Base-by-base conservation (phyloP, 1,140 invertebrate genomes). In the Drosophila pandora region DNA sequence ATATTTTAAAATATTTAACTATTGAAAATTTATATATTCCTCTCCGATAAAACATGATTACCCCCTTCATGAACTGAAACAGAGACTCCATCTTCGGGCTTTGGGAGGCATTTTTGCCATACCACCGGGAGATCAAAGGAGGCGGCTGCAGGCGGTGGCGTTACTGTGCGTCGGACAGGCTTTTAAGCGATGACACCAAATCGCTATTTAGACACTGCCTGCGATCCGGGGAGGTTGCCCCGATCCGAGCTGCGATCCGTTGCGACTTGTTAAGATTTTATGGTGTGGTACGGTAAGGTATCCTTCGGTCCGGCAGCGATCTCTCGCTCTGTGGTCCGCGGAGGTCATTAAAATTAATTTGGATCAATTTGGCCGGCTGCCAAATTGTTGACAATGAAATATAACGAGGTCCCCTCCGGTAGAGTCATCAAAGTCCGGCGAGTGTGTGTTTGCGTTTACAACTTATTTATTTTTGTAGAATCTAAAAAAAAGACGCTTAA, bases 341-440 rank as follows among this genome's bases (percentile, higher is more conserved):
- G 76, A 70, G 90, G 85, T 91, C 85, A 91, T 91, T 91, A 90
- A 91, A 91, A 90, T 91, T 91, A 91, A 91, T 91, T 91, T 90
- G 90, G 90, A 81, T 91, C 90, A 91, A 91, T 91, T 91, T 91
- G 77, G 90, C 78, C 70, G 70, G 82, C 90, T 91, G 90, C 85
- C 90, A 91, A 90, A 90, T 90, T 90, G 89, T 87, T 91, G 90
- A 91, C 90, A 90, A 90, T 91, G 90, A 91, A 91, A 91, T 91
- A 91, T 90, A 88, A 83, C 70, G 74, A 80, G 60, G 43, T 21
- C 41, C 41, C 13, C 17, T 39, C 45, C 55, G 76, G 80, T 87
- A 87, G 62, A 85, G 81, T 69, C 81, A 82, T 85, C 81, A 85
- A 81, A 53, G 77, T 70, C 61, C 10, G 7, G 21, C 7, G 57